Base-by-base conservation (phyloP, 1,140 invertebrate species). In the Leptopilina boulardi region DNA sequence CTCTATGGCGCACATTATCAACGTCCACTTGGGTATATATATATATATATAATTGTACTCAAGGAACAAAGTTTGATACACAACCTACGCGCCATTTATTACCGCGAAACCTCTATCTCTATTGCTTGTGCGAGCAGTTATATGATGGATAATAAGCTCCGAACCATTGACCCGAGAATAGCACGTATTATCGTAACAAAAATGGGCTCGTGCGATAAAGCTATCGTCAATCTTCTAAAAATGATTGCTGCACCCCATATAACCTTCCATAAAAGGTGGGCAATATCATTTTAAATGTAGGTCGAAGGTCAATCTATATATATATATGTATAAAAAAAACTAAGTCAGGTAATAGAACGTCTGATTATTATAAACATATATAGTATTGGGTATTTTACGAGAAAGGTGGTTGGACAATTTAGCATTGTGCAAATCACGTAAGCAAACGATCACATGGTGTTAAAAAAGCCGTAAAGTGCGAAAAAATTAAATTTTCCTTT, bases 31-130 rank as follows among this genome's bases (percentile, higher is more conserved):
- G 11, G 15, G 51, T 21, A 19, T 54, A 21, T 18, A 18, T 18
- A 51, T 8, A 8, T 54, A 21, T 66, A 26, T 23, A 66, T 30
- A 21, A 66, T 66, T 66, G 23, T 26, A 15, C 56, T 30, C 23
- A 30, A 8, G 59, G 59, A 26, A n/a, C 59, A 66, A 66, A 66
- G 59, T 30, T 38, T 66, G 23, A n/a, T 66, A 30, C 11, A 66
- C 59, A 30, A 66, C 59, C 59, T 66, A 66, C 59, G 59, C 59
- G 59, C 26, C 59, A 66, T 66, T 66, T 66, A 66, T 66, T 66
- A 66, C 59, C 59, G 23, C 23, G 13, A 30, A 26, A 38, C 34
- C 34, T 13, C 59, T 66, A 66, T 66, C 59, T n/a, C 59, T 30
- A 66, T 66, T 30, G 59, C 54, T 59, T n/a, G 59, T 66, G 26